Conservation (phyloP, 2,797 vertebrate genomes). For the Oreonectes daqikongensis region DNA sequence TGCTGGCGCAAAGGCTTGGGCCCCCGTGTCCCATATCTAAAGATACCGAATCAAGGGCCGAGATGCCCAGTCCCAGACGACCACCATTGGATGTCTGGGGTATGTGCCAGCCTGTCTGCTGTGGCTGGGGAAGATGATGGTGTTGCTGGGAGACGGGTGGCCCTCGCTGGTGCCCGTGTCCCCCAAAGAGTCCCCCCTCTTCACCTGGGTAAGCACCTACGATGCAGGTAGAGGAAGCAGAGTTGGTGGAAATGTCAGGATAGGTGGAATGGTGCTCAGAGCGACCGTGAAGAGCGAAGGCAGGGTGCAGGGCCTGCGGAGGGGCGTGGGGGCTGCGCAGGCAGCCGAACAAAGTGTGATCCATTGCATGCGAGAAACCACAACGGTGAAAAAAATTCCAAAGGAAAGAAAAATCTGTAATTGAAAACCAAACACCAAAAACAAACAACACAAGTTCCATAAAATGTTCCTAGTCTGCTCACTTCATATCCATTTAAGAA, state of each 20-base stretch:
- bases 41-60: slow-evolving; percentile 80
- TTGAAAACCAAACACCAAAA: slow-evolving; percentile 55
- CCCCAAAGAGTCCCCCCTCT: slow-evolving; percentile 90
- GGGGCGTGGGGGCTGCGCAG: slow-evolving; percentile 93
- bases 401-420: slow-evolving; percentile 40
- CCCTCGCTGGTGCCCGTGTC: slow-evolving; percentile 79
- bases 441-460: slow-evolving; percentile 57
- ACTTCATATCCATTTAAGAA: slow-evolving; percentile 31
- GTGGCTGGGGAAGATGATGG: slow-evolving; percentile 77
- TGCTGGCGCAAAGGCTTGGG: slow-evolving; percentile 87
- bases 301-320: slow-evolving; percentile 91
- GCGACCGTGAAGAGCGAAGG: slow-evolving; percentile 93
- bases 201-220: slow-evolving; percentile 87
- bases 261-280: slow-evolving; percentile 93
- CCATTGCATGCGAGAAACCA: slow-evolving; percentile 84
- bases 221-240: slow-evolving; percentile 88
- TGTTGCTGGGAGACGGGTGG: slow-evolving; percentile 86
- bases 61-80: slow-evolving; percentile 88
- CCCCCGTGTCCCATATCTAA: slow-evolving; percentile 86
- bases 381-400: slow-evolving; percentile 63
- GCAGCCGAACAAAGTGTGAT: slow-evolving; percentile 98
- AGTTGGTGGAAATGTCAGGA: slow-evolving; percentile 89
- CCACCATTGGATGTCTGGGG: slow-evolving; percentile 88
- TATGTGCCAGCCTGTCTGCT: slow-evolving; percentile 92
- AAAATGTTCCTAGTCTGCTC: slow-evolving; percentile 54